A percentile compares a stretch with the other conserved stretches of the same genome.
These are phyloP conservation scores for Sylvietta virens DNA, from an alignment of 2,113 vertebrate species.

Conservation along the genomic window DNA sequence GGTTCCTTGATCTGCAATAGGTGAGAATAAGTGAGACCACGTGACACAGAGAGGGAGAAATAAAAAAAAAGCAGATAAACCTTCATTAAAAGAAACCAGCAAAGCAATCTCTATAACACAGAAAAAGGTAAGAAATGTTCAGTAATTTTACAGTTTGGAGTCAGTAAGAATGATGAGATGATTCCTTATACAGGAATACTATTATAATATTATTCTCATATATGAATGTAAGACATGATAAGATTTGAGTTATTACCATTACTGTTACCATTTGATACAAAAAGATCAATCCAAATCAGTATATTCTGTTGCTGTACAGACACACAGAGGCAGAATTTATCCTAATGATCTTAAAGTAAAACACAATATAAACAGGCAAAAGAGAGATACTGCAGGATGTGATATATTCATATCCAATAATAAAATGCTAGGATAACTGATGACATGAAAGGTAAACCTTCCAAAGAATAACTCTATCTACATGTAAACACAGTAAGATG, in stretches of 20 bases:
- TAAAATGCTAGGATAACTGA: neutral
- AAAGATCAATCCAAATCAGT: neutral
- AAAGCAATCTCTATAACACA: neutral
- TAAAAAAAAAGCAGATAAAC: neutral
- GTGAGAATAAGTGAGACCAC: neutral
- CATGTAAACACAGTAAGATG: neutral
- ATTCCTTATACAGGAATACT: neutral
- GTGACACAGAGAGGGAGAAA: neutral
- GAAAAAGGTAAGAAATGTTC: neutral
- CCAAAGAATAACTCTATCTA: neutral
- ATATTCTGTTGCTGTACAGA: neutral
- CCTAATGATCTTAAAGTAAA: neutral
- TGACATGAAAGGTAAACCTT: neutral
- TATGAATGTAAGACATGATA: neutral
- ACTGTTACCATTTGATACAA: neutral
- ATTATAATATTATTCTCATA: neutral
- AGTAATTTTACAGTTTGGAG: neutral
- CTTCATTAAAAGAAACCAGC: neutral
- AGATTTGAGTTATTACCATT: neutral
- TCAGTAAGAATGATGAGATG: neutral
- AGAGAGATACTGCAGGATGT: neutral
- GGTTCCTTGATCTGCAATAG: constrained; percentile 85
- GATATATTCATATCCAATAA: neutral
- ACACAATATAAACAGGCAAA: neutral
- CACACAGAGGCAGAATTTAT: neutral